Conservation (phyloP, 2,797 vertebrate genomes). For the Manis javanica region DNA sequence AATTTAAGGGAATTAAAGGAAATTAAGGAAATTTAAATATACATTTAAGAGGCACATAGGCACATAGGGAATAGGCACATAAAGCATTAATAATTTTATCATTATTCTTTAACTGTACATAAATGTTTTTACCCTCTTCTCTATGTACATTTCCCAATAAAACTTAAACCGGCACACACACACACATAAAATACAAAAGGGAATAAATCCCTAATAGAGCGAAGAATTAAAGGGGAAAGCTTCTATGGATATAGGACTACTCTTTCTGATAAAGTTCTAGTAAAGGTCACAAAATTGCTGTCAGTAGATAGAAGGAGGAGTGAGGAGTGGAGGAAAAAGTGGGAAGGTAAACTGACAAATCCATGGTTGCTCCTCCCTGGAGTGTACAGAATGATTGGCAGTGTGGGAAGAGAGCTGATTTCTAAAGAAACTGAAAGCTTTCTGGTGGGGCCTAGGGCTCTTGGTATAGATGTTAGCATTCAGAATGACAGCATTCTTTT, state of each 20-base stretch:
- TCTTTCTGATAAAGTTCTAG: neutral
- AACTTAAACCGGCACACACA: neutral
- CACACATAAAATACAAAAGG: neutral
- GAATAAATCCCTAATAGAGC: neutral
- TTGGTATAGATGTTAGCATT: neutral
- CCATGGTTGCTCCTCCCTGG: neutral
- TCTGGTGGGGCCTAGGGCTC: neutral
- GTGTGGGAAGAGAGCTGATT: neutral
- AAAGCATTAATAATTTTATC: neutral
- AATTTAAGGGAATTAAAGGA: neutral
- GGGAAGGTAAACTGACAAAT: neutral
- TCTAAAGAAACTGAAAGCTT: neutral
- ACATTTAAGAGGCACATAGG: neutral
- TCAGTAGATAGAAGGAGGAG: neutral
- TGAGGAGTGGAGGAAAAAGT: neutral
- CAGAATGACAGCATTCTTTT: neutral
- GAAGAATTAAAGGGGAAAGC: neutral
- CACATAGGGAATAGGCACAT: neutral
- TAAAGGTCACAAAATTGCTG: neutral
- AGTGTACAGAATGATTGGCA: neutral
- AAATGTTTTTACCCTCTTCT: neutral
- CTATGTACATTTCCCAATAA: neutral
- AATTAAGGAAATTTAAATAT: neutral
- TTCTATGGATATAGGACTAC: neutral
- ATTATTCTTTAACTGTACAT: neutral